phyloP scores from a whole-genome alignment of 2,888 invertebrate species.

The Dorcus parallelipipedus region DNA sequence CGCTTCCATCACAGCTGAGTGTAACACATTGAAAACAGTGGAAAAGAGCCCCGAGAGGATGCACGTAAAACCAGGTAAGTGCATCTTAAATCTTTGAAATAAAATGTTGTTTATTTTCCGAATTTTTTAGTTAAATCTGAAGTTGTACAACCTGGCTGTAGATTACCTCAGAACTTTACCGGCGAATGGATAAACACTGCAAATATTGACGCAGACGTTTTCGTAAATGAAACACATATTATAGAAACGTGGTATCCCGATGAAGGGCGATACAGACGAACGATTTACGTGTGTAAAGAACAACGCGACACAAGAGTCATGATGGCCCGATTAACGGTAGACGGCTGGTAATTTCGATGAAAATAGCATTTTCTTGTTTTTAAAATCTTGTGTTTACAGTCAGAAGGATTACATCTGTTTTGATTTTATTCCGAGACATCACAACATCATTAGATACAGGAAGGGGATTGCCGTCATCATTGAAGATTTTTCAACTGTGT shows the following conservation, averaged over 20 bases:
- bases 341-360: conserved; percentile 67
- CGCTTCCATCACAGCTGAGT: conserved; percentile 91
- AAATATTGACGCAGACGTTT: conserved; percentile 91
- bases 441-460: conserved; percentile 89
- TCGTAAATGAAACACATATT: conserved; percentile 94
- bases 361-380: neutral
- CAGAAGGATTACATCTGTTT: conserved; percentile 98
- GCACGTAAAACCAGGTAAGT: conserved; percentile 74
- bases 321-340: conserved; percentile 95
- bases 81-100: conserved; percentile 19
- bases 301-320: conserved; percentile 86
- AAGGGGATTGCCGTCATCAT: conserved; percentile 85
- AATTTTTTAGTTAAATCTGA: conserved; percentile 65
- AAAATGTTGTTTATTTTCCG: neutral
- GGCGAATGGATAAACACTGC: conserved; percentile 98
- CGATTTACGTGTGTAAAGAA: conserved; percentile 93
- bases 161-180: conserved; percentile 88
- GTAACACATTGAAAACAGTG: conserved; percentile 86
- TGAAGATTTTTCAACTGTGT: conserved; percentile 88
- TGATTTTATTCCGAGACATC: conserved; percentile 93
- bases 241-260: conserved; percentile 95
- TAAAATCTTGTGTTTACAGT: conserved; percentile 51
- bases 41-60: conserved; percentile 91
- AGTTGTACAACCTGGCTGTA: conserved; percentile 86
- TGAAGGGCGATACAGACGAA: conserved; percentile 79